Base-by-base conservation (phyloP, 2,113 vertebrate species). In the Oncorhynchus keta region DNA sequence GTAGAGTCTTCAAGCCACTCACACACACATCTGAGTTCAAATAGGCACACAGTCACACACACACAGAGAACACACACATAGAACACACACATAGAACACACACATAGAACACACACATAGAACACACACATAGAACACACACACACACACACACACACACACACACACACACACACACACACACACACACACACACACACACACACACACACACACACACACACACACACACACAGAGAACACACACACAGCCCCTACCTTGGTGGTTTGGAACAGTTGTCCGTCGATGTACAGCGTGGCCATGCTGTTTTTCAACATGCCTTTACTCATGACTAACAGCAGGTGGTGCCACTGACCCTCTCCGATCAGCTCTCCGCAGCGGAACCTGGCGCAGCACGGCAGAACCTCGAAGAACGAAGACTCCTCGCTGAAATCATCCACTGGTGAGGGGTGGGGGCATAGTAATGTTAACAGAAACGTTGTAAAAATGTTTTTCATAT, bases 291-390 rank as follows among this genome's bases (percentile, higher is more conserved):
- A 99, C 0, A 99, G 95, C 0, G 97, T 91, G 39, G 95, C 97
- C 30, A 97, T 98, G 83, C 98, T 99, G 89, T 99, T 99, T 89
- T 99, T 99, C 49, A 99, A 86, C 97, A 99, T 99, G 91, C 98
- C 98, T 91, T 97, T 98, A 88, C 97, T 99, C 98, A 99, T 98
- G 65, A 99, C 96, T 85, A 99, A 87, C 87, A 97, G 94, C 68
- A 99, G 93, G 85, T 99, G 98, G 93, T 99, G 98, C 98, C 98
- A 99, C 88, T 99, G 97, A 51, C 97, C 97, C 92, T 99, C 98
- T 2, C 92, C 86, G 45, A 99, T 97, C 78, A 97, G 95, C 70
- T 99, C 98, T 30, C 95, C 93, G 0, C 97, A 99, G 81, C 98
- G 97, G 88, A 99, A 99, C 22, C 96, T 96, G 32, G 97, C 96